A percentile compares a stretch with the other conserved stretches of the same genome.
Evolutionary conservation across 2,888 invertebrate species (phyloP).

Genomic region (Gryllus longicercus): DNA sequence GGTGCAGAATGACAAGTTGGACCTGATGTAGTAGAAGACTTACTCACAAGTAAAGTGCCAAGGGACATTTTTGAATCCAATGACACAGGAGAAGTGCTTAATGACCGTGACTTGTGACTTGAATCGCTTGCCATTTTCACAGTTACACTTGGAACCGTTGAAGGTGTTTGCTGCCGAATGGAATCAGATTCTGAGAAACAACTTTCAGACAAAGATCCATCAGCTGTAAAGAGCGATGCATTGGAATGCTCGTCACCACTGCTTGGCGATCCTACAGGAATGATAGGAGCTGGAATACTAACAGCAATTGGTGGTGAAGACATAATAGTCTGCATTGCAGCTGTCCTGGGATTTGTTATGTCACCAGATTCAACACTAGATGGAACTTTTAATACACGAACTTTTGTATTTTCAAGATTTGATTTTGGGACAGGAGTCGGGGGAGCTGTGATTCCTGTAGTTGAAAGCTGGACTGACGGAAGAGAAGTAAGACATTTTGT

Average conservation of each 20-base stretch:
- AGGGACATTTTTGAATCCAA: constrained; percentile 8
- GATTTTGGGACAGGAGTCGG: constrained; percentile 19
- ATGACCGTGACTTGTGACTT: constrained; percentile 24
- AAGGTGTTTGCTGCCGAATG: constrained; percentile 31
- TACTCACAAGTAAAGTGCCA: constrained; percentile 17
- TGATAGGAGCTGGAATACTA: constrained; percentile 23
- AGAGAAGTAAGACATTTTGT: constrained; percentile 20
- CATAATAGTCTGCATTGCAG: not conserved
- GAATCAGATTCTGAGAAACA: constrained; percentile 35
- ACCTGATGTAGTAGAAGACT: constrained; percentile 11
- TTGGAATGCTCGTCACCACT: constrained; percentile 41
- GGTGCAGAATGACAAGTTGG: constrained; percentile 18
- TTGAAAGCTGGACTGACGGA: constrained; percentile 18
- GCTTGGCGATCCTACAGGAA: constrained; percentile 33
- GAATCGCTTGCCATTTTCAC: constrained; percentile 33
- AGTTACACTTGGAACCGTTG: constrained; percentile 34
- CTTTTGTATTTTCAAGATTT: constrained; percentile 11
- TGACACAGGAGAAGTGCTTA: constrained; percentile 28
- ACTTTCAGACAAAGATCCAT: constrained; percentile 41
- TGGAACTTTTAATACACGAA: not conserved
- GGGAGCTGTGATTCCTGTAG: constrained; percentile 12
- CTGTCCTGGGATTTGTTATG: constrained; percentile 25
- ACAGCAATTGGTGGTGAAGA: not conserved
- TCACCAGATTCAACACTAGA: constrained; percentile 19
- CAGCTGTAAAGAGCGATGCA: constrained; percentile 40